Evolutionary conservation across 2,113 vertebrate genomes (phyloP).

Genomic region (Nycticryphes semicollaris): DNA sequence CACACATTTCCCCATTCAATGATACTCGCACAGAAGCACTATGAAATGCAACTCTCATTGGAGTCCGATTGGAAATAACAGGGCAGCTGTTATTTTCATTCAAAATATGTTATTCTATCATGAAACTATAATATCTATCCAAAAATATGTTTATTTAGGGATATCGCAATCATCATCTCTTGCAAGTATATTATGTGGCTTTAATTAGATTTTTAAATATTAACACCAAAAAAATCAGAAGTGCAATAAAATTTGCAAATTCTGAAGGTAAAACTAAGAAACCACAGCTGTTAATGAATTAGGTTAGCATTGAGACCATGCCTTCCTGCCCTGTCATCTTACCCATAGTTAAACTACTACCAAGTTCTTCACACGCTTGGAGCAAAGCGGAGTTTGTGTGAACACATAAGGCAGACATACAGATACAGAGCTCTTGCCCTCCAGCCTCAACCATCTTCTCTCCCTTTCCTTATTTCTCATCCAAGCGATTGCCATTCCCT

Average conservation of each 20-base stretch:
- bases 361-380: neutral
- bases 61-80: neutral
- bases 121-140: neutral
- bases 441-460: neutral
- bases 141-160: neutral
- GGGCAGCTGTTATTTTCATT: neutral
- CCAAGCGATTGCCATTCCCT: neutral
- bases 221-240: neutral
- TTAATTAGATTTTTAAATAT: neutral
- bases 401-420: neutral
- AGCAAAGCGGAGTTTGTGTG: neutral
- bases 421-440: neutral
- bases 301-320: neutral
- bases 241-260: neutral
- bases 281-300: neutral
- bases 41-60: neutral
- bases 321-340: neutral
- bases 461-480: neutral
- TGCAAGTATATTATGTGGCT: neutral
- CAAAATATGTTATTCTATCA: neutral
- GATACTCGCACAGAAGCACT: neutral
- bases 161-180: neutral
- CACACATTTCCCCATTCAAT: neutral
- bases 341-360: neutral
- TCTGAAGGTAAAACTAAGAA: neutral